Conservation (phyloP, 2,888 invertebrate species). For the Megalurothrips usitatus region DNA sequence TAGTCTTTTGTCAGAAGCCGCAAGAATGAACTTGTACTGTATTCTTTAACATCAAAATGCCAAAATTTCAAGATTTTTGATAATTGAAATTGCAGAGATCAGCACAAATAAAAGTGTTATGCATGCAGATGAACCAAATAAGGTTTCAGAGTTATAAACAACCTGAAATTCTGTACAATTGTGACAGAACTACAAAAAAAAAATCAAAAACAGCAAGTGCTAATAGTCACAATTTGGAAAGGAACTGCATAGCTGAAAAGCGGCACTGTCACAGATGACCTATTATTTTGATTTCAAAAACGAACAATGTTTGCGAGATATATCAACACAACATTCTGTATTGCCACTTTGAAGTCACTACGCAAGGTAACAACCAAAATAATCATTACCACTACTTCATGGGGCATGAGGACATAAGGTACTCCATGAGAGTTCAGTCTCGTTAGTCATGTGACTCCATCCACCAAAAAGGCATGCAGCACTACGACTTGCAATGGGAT, state of each 20-base stretch:
- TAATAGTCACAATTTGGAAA: too few species aligned
- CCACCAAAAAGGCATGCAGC: background rate
- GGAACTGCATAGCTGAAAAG: too few species aligned
- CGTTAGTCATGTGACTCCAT: background rate
- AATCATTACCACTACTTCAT: background rate
- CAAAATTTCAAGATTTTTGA: background rate
- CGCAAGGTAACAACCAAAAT: background rate
- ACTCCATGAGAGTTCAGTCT: conserved; percentile 15
- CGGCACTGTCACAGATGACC: too few species aligned
- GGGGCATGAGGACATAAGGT: background rate
- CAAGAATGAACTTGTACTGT: background rate
- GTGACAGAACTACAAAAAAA: background rate
- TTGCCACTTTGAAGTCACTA: background rate
- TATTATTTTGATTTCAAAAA: background rate
- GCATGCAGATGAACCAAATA: too few species aligned
- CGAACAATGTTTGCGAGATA: background rate
- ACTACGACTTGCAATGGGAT: background rate
- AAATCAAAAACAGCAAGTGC: too few species aligned
- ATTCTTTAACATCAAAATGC: background rate
- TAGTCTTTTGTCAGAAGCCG: background rate
- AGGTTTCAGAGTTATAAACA: too few species aligned
- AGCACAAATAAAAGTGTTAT: too few species aligned
- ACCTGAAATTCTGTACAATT: background rate
- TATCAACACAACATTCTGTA: too few species aligned
- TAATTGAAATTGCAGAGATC: too few species aligned